These are phyloP conservation scores for Alouatta palliata DNA, from an alignment of 2,113 vertebrate genomes.

Conservation along the genomic window DNA sequence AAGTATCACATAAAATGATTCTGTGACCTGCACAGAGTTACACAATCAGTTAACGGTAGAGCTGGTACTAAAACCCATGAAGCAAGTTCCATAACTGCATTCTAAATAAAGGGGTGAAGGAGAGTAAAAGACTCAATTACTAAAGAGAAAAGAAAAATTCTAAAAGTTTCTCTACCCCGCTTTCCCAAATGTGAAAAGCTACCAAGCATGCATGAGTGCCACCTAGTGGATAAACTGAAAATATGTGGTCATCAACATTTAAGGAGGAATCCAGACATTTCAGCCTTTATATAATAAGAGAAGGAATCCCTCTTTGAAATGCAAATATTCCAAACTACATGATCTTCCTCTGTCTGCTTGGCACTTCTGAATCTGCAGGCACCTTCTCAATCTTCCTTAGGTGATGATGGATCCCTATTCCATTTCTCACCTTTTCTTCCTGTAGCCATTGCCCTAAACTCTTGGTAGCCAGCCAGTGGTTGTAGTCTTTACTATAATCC, in stretches of 20 bases:
- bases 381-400: background rate
- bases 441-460: conserved; percentile 93
- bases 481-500: conserved; percentile 93
- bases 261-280: background rate
- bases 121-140: background rate
- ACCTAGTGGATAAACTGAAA: conserved; percentile 52
- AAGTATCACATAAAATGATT: background rate
- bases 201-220: background rate
- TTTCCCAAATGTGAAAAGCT: background rate
- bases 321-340: background rate
- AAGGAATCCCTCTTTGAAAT: background rate
- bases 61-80: background rate
- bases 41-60: background rate
- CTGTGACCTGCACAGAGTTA: background rate
- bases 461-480: conserved; percentile 94
- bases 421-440: conserved; percentile 90
- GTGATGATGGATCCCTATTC: background rate
- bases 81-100: background rate
- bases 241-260: background rate
- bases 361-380: background rate
- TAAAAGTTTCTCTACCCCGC: background rate
- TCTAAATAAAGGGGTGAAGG: background rate
- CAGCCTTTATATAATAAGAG: no score
- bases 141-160: background rate
- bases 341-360: background rate